Percentiles rank a stretch among this genome's conserved stretches.
Evolutionary conservation across 1,140 invertebrate genomes (phyloP).

Genomic region (Eupeodes corollae): DNA sequence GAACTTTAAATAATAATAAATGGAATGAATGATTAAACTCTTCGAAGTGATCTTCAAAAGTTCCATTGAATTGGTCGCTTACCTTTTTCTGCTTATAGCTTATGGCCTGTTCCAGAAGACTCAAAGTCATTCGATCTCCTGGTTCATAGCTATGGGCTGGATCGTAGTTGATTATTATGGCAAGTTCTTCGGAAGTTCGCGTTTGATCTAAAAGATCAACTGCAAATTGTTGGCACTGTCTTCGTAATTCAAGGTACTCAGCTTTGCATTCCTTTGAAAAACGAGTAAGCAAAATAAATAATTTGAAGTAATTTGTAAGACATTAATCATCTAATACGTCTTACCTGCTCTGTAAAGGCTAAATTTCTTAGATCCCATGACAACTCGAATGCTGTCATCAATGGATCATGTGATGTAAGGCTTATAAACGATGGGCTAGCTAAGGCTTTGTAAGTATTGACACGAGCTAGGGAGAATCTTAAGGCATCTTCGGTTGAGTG

Average conservation of each 20-base stretch:
- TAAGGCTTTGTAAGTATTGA: slow-evolving; percentile 85
- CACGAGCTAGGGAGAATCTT: slow-evolving; percentile 73
- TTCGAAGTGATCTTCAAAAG: neutral
- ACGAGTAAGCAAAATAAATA: neutral
- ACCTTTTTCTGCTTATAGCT: slow-evolving; percentile 89
- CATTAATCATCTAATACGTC: neutral
- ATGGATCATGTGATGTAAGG: slow-evolving; percentile 71
- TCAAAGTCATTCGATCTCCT: slow-evolving; percentile 64
- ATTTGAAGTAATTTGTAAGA: neutral
- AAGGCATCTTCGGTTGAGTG: slow-evolving; percentile 63
- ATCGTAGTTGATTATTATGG: slow-evolving; percentile 83
- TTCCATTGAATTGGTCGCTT: neutral
- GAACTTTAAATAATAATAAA: slow-evolving; percentile 48
- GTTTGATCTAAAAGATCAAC: slow-evolving; percentile 82
- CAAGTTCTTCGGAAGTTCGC: slow-evolving; percentile 77
- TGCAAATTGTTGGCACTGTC: slow-evolving; percentile 82
- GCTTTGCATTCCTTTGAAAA: slow-evolving; percentile 53
- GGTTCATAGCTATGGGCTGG: slow-evolving; percentile 55
- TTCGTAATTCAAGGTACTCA: slow-evolving; percentile 68
- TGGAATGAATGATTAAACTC: neutral
- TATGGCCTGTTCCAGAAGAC: slow-evolving; percentile 75
- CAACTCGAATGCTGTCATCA: slow-evolving; percentile 70
- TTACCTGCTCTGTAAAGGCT: slow-evolving; percentile 57
- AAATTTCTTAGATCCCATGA: slow-evolving; percentile 72
- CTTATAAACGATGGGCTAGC: slow-evolving; percentile 84